These are phyloP conservation scores for Ommatoiulus sabulosus DNA, from an alignment of 2,888 invertebrate genomes.

Conservation along the genomic window DNA sequence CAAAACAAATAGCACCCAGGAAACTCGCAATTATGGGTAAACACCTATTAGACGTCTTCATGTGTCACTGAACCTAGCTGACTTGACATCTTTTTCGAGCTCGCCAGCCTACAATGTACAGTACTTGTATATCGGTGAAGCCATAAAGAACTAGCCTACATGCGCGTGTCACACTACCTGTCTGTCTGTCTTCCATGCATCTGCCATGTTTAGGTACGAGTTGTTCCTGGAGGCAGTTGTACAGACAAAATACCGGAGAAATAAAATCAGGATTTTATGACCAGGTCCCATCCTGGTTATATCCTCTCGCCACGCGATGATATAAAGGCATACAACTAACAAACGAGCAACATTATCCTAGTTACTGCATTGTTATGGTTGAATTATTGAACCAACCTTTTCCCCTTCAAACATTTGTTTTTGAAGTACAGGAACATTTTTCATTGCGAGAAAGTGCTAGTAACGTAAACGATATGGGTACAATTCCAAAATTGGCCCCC, in stretches of 20 bases:
- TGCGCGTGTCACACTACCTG: not conserved
- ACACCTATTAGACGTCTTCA: constrained; percentile 2
- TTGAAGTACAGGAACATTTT: too few relatives aligned
- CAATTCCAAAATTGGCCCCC: too few relatives aligned
- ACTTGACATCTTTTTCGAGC: constrained; percentile 1
- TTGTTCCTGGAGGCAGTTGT: not conserved
- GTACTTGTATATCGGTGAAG: not conserved
- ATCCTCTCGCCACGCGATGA: too few relatives aligned
- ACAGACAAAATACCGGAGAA: not conserved
- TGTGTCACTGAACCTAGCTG: not conserved
- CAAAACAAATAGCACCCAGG: constrained; percentile 3
- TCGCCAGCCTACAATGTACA: not conserved
- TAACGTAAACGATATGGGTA: too few relatives aligned
- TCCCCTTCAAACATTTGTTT: too few relatives aligned
- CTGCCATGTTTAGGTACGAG: not conserved
- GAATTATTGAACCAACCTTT: too few relatives aligned
- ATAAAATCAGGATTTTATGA: too few relatives aligned
- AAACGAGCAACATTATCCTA: too few relatives aligned
- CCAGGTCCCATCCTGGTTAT: too few relatives aligned
- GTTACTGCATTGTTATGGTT: too few relatives aligned
- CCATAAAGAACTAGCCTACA: not conserved
- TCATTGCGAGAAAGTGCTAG: too few relatives aligned
- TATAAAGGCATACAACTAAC: too few relatives aligned
- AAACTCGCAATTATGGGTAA: not conserved
- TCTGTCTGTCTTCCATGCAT: not conserved